Conservation (phyloP, 1,140 invertebrate genomes). For the Drosophila oshimai region DNA sequence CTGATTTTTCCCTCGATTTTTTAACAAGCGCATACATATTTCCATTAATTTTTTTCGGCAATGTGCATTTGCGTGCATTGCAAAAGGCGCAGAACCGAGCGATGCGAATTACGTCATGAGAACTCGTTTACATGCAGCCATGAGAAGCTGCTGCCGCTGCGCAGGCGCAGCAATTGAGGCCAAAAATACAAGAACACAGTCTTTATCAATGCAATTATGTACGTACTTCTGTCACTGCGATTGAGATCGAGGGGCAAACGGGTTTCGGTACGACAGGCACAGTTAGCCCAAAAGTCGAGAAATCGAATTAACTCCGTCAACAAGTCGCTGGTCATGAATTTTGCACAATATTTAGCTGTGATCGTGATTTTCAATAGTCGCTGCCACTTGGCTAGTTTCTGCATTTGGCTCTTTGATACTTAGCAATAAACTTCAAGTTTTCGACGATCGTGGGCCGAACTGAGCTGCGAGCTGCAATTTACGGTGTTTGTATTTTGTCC, state of each 20-base stretch:
- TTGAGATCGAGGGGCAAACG: constrained; percentile 8
- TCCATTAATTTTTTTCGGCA: constrained; percentile 47
- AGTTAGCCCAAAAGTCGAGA: constrained; percentile 37
- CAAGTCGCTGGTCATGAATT: constrained; percentile 55
- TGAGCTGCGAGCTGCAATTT: constrained; percentile 1
- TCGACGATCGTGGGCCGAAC: constrained; percentile 47
- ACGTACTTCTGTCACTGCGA: constrained; percentile 67
- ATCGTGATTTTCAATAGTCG: constrained; percentile 76
- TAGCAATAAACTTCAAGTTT: constrained; percentile 81
- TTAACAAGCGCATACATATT: constrained; percentile 39
- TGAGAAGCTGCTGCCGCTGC: constrained; percentile 26
- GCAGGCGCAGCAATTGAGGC: constrained; percentile 47
- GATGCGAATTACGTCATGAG: constrained; percentile 67
- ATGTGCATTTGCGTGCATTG: constrained; percentile 61
- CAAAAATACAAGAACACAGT: constrained; percentile 37
- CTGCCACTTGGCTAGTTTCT: constrained; percentile 23
- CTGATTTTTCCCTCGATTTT: constrained; percentile 26
- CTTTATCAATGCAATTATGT: constrained; percentile 69
- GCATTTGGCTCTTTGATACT: constrained; percentile 41
- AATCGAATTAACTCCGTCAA: not conserved
- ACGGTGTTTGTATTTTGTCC: not conserved
- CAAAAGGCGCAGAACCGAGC: constrained; percentile 28
- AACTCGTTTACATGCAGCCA: constrained; percentile 67
- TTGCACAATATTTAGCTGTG: constrained; percentile 54
- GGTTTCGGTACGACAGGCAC: constrained; percentile 23